Evolutionary conservation across 1,140 invertebrate genomes (phyloP).

Genomic region (Halictus rubicundus): DNA sequence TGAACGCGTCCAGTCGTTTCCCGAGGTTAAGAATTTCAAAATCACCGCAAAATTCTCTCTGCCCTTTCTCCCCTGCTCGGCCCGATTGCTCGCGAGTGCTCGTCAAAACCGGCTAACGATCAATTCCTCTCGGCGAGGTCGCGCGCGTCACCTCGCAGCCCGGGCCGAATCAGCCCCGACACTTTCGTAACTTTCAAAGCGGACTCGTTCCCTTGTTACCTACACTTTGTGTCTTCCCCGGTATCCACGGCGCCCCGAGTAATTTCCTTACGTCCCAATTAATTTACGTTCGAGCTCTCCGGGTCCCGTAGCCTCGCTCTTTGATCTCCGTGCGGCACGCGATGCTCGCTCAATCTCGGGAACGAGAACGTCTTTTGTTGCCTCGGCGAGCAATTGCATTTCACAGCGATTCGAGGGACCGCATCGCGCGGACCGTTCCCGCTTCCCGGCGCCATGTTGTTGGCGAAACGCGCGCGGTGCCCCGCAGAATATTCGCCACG

Average conservation of each 20-base stretch:
- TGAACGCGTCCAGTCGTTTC: conserved; percentile 1
- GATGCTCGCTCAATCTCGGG: conserved; percentile 36
- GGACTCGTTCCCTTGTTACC: not conserved
- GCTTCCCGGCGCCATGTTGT: not conserved
- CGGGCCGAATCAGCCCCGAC: conserved; percentile 3
- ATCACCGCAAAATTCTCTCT: not conserved
- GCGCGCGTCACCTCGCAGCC: not conserved
- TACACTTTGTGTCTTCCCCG: not conserved
- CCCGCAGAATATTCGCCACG: not conserved
- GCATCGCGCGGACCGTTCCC: not conserved
- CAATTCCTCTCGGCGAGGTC: conserved; percentile 1
- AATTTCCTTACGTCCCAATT: conserved; percentile 77
- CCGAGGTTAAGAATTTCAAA: conserved; percentile 12
- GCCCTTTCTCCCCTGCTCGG: too few relatives aligned
- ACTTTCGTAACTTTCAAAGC: conserved; percentile 39
- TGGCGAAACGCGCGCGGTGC: not conserved
- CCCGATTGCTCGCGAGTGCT: too few relatives aligned
- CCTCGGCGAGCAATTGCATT: not conserved
- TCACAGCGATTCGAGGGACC: too few relatives aligned
- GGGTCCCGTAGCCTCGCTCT: conserved; percentile 41
- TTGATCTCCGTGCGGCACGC: conserved; percentile 61
- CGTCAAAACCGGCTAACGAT: conserved; percentile 10
- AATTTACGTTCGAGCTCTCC: conserved; percentile 73
- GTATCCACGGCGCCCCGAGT: conserved; percentile 34
- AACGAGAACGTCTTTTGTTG: conserved; percentile 16